phyloP scores from a whole-genome alignment of 2,113 vertebrate species.

The Cinclus cinclus region DNA sequence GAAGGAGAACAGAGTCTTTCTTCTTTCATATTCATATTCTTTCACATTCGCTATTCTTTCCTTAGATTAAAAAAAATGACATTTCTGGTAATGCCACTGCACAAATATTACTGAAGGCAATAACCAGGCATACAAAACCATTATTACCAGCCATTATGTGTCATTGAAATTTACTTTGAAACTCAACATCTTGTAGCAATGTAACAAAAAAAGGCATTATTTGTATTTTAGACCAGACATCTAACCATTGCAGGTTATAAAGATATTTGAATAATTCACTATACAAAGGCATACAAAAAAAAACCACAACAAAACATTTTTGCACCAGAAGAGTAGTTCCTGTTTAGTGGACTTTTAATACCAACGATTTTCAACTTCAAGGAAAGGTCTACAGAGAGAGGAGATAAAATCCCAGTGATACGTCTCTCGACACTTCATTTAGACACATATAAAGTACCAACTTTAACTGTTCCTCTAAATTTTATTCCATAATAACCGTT shows the following conservation, averaged over 20 bases:
- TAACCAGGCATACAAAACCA: background rate
- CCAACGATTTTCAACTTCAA: background rate
- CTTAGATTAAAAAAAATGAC: background rate
- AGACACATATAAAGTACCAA: background rate
- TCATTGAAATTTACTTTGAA: background rate
- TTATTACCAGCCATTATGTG: background rate
- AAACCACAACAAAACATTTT: rapidly evolving
- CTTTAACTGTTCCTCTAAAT: background rate
- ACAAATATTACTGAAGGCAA: background rate
- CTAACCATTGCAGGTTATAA: background rate
- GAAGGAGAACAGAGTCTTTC: background rate
- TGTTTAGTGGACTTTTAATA: background rate
- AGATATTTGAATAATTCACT: background rate
- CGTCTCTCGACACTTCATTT: background rate
- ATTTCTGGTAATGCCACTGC: background rate
- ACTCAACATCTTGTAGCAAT: background rate
- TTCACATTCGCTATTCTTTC: background rate
- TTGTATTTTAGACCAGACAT: background rate
- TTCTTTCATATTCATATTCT: background rate
- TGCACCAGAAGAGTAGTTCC: background rate
- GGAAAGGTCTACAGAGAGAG: background rate
- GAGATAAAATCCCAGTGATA: background rate
- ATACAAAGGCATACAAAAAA: background rate
- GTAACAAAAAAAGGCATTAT: background rate
- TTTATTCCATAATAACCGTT: background rate